Evolutionary conservation across 64 coral and sea anemone genomes (phyloP), one percentile per base, ranked within the genome.

Genomic region (Montipora capricornis): DNA sequence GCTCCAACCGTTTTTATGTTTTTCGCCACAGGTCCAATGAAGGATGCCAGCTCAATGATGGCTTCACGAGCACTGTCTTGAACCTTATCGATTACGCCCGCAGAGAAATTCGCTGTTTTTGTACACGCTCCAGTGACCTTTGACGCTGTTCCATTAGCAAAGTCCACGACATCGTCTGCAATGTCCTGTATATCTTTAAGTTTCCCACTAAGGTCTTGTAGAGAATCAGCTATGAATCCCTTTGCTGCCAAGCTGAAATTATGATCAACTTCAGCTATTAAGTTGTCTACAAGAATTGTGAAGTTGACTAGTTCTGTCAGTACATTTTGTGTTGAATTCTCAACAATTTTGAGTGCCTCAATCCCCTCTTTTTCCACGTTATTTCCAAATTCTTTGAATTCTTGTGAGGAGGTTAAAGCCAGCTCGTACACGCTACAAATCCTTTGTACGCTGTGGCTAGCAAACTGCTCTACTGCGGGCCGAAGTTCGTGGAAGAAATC

Each of bases 41-140:
- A 94, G n/a, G 62, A 87, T 5, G 88, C 51, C 47, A 97, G 62
- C 26, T 91, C 89, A 76, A 57, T 68, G 5, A 97, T 66, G 67
- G 95, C 92, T 64, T 88, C 70, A 7, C 85, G 62, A 2, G 95
- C 87, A 47, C 55, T 89, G 3, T 91, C 70, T 83, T 97, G 92
- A 4, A 97, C 95, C 20, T 94, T 82, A 68, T 97, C 95, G 29
- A 97, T 97, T 20, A 97, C 62, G 16, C 91, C 89, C 0, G 92
- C 90, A 5, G 95, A 91, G 46, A 97, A 91, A 47, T 91, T 78
- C 12, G 95, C 88, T 51, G 87, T 77, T 66, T 94, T 97, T 20
- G 44, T 82, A 91, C 95, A 97, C n/a, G 94, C 55, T 20, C 92
- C 92, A 9, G 57, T 87, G 1, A 90, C 76, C 52, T 97, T 94